Conservation (phyloP, 2,888 invertebrate species). For the Caenorhabditis panamensis region DNA sequence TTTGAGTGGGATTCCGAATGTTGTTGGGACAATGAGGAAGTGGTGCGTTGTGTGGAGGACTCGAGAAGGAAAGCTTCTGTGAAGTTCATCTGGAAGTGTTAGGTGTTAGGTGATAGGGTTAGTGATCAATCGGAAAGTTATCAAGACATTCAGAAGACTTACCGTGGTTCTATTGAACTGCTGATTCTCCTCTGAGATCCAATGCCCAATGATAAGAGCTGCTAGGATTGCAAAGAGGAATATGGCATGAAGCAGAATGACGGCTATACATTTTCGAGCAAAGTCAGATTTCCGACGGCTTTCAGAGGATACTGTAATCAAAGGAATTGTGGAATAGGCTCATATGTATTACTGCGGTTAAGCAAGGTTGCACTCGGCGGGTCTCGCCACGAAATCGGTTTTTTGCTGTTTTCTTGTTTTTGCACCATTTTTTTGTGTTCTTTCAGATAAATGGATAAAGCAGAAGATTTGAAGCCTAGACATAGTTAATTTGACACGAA, state of each 20-base stretch:
- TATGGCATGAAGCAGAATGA: conserved; percentile 72
- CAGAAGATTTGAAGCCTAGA: no score
- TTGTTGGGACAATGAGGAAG: no score
- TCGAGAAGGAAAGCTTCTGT: conserved; percentile 35
- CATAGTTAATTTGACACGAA: no score
- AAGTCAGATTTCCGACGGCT: conserved; percentile 84
- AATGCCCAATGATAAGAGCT: conserved; percentile 76
- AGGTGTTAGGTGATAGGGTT: background rate
- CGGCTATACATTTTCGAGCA: conserved; percentile 69
- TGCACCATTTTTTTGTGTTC: background rate
- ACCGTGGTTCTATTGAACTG: conserved; percentile 42
- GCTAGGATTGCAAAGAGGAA: conserved; percentile 74
- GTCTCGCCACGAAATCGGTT: no score
- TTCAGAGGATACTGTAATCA: conserved; percentile 18
- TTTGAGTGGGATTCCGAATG: conserved; percentile 12
- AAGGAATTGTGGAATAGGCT: no score
- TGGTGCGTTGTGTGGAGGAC: background rate
- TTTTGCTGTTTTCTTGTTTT: background rate
- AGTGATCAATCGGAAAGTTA: background rate
- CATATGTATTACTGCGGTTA: background rate
- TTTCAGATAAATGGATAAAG: no score
- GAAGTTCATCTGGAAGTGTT: conserved; percentile 42
- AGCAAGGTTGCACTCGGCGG: no score
- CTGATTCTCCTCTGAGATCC: conserved; percentile 68
- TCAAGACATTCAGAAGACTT: no score